These are phyloP conservation scores for Chiloscyllium plagiosum DNA, from an alignment of 2,113 vertebrate genomes.

Conservation along the genomic window DNA sequence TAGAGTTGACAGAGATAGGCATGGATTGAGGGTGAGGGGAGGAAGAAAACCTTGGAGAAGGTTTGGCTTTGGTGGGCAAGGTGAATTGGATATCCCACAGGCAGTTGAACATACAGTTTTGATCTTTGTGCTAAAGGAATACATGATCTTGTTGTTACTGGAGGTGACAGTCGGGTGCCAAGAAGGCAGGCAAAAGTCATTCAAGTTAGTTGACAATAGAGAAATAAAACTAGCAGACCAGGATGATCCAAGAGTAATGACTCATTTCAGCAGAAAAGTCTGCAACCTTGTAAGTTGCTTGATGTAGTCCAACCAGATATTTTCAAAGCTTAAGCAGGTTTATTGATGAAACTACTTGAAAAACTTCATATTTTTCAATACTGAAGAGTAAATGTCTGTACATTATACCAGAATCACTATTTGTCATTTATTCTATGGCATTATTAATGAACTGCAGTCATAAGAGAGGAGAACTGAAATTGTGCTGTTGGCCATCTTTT, in stretches of 20 bases:
- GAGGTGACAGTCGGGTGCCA: not conserved
- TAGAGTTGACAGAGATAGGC: not conserved
- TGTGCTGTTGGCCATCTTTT: not conserved
- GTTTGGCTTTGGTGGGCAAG: not conserved
- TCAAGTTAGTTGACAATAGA: not conserved
- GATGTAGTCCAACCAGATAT: not conserved
- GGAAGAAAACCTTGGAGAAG: not conserved
- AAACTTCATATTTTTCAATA: not conserved
- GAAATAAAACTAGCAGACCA: not conserved
- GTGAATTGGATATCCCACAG: not conserved
- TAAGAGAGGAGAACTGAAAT: not conserved
- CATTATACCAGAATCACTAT: not conserved
- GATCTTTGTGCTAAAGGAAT: not conserved
- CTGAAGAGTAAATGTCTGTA: not conserved
- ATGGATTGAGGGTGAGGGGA: not conserved
- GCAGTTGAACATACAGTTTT: not conserved
- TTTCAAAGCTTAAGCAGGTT: not conserved
- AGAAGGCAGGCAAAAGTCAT: not conserved
- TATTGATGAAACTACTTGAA: not conserved
- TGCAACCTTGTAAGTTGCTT: not conserved
- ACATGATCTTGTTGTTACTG: not conserved
- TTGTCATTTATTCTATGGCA: not conserved
- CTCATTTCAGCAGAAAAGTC: not conserved
- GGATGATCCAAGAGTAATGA: not conserved
- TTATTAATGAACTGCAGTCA: not conserved